Evolutionary conservation across 2,113 vertebrate genomes (phyloP).

Genomic region (Cochlearius cochlearius): DNA sequence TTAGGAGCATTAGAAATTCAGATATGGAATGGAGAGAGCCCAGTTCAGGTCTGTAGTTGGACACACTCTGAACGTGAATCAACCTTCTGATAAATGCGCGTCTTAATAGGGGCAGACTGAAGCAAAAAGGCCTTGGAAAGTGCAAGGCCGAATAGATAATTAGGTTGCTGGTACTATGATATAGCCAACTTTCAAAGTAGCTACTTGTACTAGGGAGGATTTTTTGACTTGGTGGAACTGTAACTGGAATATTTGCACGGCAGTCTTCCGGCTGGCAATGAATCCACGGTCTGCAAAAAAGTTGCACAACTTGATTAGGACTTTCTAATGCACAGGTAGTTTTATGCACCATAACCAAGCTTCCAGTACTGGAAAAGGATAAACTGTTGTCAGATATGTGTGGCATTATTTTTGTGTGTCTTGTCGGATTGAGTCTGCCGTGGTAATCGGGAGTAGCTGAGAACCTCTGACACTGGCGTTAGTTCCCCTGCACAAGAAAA

Average conservation of each 20-base stretch:
- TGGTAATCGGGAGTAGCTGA: background rate
- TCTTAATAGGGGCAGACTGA: background rate
- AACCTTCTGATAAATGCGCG: background rate
- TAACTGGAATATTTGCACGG: background rate
- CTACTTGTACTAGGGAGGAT: background rate
- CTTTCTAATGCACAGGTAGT: background rate
- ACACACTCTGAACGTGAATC: background rate
- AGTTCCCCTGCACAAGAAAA: background rate
- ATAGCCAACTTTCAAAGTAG: background rate
- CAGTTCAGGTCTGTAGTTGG: background rate
- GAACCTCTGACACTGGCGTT: background rate
- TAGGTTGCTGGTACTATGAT: background rate
- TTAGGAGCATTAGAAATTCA: background rate
- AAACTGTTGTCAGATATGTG: background rate
- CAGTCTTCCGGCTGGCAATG: background rate
- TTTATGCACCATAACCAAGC: background rate
- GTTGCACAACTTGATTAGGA: background rate
- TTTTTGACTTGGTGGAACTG: background rate
- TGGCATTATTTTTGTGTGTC: background rate
- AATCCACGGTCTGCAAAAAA: background rate
- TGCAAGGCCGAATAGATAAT: background rate
- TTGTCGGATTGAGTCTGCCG: background rate
- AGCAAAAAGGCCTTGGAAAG: background rate
- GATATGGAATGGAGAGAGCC: background rate
- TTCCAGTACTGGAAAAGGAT: background rate